Base-by-base conservation (phyloP, 1,140 invertebrate genomes). In the Conus ventricosus region DNA sequence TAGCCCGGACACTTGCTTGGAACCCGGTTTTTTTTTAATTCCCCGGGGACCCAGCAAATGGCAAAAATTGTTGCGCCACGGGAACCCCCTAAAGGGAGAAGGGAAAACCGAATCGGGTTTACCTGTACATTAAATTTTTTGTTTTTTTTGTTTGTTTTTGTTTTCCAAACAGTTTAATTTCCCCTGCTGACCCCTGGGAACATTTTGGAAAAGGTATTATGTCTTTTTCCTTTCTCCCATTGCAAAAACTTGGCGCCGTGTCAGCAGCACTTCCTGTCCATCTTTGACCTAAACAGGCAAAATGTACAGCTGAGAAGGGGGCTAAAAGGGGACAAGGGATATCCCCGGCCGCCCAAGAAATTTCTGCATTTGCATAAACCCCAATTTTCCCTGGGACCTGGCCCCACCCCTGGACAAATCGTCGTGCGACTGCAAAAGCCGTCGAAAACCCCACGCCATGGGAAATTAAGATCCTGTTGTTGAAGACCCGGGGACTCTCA, bases 351-450 rank as follows among this genome's bases (percentile, higher is more conserved):
- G 96, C 96, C 96, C 8, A 95, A 95, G 88, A 95, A 96, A 75
- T 95, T 96, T 83, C 94, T 96, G 5, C 95, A 96, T 84, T 91
- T 96, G 0, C 96, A 96, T 91, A 96, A 96, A 96, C 90, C 95
- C 95, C 91, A 96, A 96, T 89, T 96, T 96, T 96, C 95, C 95
- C 91, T 91, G 95, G 60, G 95, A 92, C 88, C 87, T 93, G 25
- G 91, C 92, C 80, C 89, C 27, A 93, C 91, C 82, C n/a, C 83
- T 93, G 82, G 93, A 94, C 87, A 93, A 92, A 88, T 91, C 88
- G 71, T 94, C 92, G 82, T 92, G 90, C 67, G 94, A 93, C 54
- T 92, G 91, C 13, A 3, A 39, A 39, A 94, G 93, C 84, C 89
- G 91, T 15, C 91, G 93, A 15, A 80, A 88, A 6, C 92, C 91